phyloP scores from a whole-genome alignment of 2,113 vertebrate genomes.

The Puma concolor region DNA sequence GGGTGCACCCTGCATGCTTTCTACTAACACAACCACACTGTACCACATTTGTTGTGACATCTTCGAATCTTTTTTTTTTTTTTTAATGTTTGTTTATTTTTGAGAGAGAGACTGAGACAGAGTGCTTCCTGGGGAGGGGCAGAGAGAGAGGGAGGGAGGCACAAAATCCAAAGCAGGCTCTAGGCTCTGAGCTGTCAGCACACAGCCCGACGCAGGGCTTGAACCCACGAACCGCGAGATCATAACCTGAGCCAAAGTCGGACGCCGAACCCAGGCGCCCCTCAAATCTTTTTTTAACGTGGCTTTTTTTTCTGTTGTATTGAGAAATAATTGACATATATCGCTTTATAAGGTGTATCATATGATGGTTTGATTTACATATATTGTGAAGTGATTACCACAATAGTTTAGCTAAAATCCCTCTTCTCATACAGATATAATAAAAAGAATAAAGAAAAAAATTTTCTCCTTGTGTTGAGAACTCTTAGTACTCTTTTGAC shows the following conservation, averaged over 20 bases:
- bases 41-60: neutral
- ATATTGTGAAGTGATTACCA: neutral
- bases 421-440: neutral
- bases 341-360: neutral
- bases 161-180: too few species aligned
- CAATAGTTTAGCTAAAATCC: neutral
- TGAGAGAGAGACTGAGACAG: too few species aligned
- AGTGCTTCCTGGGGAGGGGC: too few species aligned
- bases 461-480: neutral
- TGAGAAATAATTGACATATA: neutral
- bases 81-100: neutral
- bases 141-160: too few species aligned
- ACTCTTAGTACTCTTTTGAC: neutral
- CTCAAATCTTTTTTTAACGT: neutral
- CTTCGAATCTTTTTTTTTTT: neutral
- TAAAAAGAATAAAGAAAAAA: neutral
- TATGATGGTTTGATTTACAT: neutral
- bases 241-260: too few species aligned
- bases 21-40: neutral
- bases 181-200: too few species aligned
- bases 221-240: too few species aligned
- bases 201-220: too few species aligned
- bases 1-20: neutral
- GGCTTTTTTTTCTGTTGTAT: neutral
- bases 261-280: too few species aligned